Evolutionary conservation across 2,113 vertebrate species (phyloP).

Genomic region (Podocnemis expansa): DNA sequence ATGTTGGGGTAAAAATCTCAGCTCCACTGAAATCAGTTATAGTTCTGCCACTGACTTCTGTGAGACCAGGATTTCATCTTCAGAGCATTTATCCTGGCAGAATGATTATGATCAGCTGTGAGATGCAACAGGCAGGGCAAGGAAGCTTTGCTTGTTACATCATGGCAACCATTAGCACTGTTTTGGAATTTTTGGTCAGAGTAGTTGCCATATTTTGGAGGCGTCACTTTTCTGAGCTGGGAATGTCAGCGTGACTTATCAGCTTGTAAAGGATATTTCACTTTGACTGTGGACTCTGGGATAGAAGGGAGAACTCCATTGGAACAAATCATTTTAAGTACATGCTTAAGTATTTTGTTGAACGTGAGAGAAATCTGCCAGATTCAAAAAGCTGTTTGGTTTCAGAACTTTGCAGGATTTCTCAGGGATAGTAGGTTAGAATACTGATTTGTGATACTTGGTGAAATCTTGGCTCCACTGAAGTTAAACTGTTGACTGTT

Average conservation of each 20-base stretch:
- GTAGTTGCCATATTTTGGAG: neutral
- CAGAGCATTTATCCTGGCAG: fast-evolving
- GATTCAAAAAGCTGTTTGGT: neutral
- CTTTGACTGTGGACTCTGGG: neutral
- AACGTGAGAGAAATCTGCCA: neutral
- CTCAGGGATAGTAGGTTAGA: neutral
- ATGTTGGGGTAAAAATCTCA: fast-evolving
- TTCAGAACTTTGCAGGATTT: neutral
- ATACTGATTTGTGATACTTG: fast-evolving
- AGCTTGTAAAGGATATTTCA: neutral
- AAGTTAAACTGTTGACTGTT: no score
- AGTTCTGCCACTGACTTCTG: neutral
- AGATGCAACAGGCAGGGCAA: no score
- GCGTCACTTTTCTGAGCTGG: neutral
- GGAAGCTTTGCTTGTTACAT: neutral
- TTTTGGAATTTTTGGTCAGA: neutral
- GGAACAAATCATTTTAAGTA: neutral
- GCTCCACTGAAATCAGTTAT: neutral
- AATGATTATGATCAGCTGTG: fast-evolving
- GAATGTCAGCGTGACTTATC: fast-evolving
- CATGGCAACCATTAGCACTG: neutral
- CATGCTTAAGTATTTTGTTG: neutral
- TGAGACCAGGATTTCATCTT: neutral
- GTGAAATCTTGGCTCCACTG: neutral
- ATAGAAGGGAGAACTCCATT: neutral